A percentile compares a stretch with the other conserved stretches of the same genome.
These are phyloP conservation scores for Ellobium chinense DNA, from an alignment of 2,888 invertebrate genomes.

Conservation along the genomic window DNA sequence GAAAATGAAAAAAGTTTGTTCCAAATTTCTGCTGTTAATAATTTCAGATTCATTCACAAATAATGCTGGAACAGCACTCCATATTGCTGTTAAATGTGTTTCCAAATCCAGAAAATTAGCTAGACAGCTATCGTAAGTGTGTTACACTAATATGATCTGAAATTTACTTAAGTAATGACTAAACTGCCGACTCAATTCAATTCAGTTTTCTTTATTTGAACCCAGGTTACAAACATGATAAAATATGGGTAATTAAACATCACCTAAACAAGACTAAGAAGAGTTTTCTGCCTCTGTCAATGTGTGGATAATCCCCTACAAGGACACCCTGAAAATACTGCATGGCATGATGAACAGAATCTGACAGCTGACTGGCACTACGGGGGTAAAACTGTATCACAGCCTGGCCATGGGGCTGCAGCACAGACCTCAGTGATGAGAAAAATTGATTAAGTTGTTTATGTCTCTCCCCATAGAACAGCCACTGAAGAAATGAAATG, in stretches of 20 bases:
- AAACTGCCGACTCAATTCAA: too few species aligned
- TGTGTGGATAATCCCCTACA: conserved; percentile 51
- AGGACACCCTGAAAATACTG: conserved; percentile 50
- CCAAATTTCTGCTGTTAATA: too few species aligned
- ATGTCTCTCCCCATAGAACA: conserved; percentile 37
- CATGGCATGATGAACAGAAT: conserved; percentile 34
- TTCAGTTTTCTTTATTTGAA: too few species aligned
- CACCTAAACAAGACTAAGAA: conserved; percentile 48
- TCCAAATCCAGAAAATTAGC: too few species aligned
- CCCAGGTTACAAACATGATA: too few species aligned
- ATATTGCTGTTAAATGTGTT: too few species aligned
- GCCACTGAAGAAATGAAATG: conserved; percentile 55
- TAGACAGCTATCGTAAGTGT: too few species aligned
- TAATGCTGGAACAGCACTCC: too few species aligned
- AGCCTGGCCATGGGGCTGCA: conserved; percentile 45
- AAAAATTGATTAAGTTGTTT: conserved; percentile 45
- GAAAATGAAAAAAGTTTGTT: too few species aligned
- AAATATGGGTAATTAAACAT: conserved; percentile 45
- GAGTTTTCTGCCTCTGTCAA: conserved; percentile 52
- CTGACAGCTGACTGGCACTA: conserved; percentile 38
- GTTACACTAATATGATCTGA: too few species aligned
- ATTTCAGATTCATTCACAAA: too few species aligned
- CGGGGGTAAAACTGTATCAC: conserved; percentile 55
- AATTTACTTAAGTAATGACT: too few species aligned
- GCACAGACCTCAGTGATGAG: conserved; percentile 40